Evolutionary conservation across 1,140 invertebrate species (phyloP).

Genomic region (Rhyacophila brunnea): DNA sequence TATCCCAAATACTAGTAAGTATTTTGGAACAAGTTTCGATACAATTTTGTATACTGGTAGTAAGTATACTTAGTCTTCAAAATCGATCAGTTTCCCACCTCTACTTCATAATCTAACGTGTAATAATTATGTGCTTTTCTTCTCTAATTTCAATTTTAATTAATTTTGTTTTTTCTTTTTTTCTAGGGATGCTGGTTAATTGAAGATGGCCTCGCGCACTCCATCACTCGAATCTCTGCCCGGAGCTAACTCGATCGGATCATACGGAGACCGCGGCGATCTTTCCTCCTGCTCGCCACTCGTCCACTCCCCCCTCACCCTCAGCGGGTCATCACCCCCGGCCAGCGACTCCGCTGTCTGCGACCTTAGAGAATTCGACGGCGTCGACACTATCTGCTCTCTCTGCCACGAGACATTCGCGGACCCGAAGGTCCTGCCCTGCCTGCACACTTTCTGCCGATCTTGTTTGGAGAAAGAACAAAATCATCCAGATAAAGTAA

Average conservation of each 20-base stretch:
- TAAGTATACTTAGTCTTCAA: too few relatives aligned
- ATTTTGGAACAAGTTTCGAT: too few relatives aligned
- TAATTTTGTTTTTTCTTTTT: constrained; percentile 36
- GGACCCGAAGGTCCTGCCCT: constrained; percentile 72
- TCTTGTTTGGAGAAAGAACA: constrained; percentile 73
- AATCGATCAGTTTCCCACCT: too few relatives aligned
- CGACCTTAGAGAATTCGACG: constrained; percentile 58
- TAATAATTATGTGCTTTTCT: too few relatives aligned
- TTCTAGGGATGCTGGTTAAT: constrained; percentile 58
- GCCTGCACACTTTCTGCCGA: constrained; percentile 82
- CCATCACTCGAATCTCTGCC: constrained; percentile 86
- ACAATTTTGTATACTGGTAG: too few relatives aligned
- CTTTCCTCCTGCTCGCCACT: constrained; percentile 55
- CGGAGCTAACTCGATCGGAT: constrained; percentile 86
- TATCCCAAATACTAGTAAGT: too few relatives aligned
- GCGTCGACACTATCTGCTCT: constrained; percentile 68
- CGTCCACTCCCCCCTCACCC: constrained; percentile 72
- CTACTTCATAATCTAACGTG: too few relatives aligned
- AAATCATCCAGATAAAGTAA: constrained; percentile 74
- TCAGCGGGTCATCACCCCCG: constrained; percentile 78
- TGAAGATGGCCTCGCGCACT: constrained; percentile 65
- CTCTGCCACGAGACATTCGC: constrained; percentile 78
- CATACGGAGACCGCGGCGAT: constrained; percentile 69
- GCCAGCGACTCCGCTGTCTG: constrained; percentile 78
- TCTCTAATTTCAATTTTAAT: too few relatives aligned